A percentile compares a stretch with the other conserved stretches of the same genome.
Conservation (phyloP, 2,113 vertebrate species). For the Cyprinodon tularosa region DNA sequence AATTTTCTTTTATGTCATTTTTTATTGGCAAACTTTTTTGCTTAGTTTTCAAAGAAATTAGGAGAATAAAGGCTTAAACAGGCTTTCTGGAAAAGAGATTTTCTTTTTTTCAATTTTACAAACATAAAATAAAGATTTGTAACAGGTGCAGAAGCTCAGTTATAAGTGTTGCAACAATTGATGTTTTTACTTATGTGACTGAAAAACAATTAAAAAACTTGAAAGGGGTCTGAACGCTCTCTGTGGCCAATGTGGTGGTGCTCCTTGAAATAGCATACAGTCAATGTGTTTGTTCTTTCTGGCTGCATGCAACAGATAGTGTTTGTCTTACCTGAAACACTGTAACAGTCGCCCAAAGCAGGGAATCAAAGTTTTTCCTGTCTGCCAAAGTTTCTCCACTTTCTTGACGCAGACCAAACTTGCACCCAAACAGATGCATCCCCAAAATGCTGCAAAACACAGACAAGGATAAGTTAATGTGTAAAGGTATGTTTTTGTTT, state of each 20-base stretch:
- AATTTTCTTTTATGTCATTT: no score
- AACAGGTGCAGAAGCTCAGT: no score
- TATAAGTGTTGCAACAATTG: no score
- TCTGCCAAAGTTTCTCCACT: conserved; percentile 93
- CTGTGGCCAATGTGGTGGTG: background rate
- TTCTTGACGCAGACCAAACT: conserved; percentile 92
- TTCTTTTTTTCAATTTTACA: no score
- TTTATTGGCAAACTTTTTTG: no score
- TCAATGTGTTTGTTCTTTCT: background rate
- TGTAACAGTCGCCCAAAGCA: conserved; percentile 97
- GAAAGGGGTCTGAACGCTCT: background rate
- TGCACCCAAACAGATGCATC: conserved; percentile 96
- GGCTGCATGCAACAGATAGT: conserved; percentile 1
- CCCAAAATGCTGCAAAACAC: conserved; percentile 88
- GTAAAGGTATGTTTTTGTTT: background rate
- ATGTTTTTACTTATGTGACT: no score
- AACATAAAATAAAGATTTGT: no score
- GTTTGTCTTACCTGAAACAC: conserved; percentile 90
- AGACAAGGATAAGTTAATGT: conserved; percentile 21
- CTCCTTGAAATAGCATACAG: conserved; percentile 17
- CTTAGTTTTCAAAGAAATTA: no score
- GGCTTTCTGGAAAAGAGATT: no score
- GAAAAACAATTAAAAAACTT: background rate
- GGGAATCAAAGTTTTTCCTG: conserved; percentile 96
- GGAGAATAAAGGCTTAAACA: no score